Base-by-base conservation (phyloP, 1,140 invertebrate genomes). In the Gryllus bimaculatus region DNA sequence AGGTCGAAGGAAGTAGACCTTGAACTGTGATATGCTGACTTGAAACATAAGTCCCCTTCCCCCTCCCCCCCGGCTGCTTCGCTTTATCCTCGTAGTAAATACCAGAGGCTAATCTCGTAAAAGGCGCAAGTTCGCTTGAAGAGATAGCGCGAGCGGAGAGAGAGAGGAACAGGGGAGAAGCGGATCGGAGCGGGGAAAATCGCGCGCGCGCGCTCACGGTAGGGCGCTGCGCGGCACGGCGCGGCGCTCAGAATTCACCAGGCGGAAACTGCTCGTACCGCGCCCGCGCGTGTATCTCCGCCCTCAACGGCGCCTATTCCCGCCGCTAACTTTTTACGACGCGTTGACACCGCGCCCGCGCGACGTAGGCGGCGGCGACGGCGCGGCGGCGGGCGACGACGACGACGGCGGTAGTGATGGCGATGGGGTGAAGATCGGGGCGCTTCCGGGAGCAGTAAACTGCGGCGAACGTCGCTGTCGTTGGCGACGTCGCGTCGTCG, bases 21-120 rank as follows among this genome's bases (percentile, higher is more conserved):
- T 66, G 54, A 66, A 66, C 54, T 66, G 54, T 66, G 54, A 66
- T 66, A 66, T 66, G 54, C 54, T 66, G 54, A 66, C 54, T 66
- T 66, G 54, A 66, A 66, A 66, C 54, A 66, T 66, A 66, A 66
- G 54, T 66, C 54, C 54, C n/a, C n/a, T n/a, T n/a, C n/a, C n/a
- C n/a, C n/a, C n/a, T n/a, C n/a, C n/a, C 18, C 54, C 26, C 18
- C 54, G 54, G 10, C 54, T 66, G 54, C 54, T 66, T 66, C 54
- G 10, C 54, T 66, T 66, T 66, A 66, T 66, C 54, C 54, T 66
- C 54, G 54, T 66, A 66, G 54, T 66, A 66, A 66, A 66, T 66
- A 66, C 54, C 54, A 66, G 54, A 66, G 54, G 10, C 54, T 66
- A 66, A 66, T 66, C 54, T 66, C 54, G 54, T 66, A 66, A 66